These are phyloP conservation scores for Conger conger DNA, from an alignment of 2,113 vertebrate species.

Conservation along the genomic window DNA sequence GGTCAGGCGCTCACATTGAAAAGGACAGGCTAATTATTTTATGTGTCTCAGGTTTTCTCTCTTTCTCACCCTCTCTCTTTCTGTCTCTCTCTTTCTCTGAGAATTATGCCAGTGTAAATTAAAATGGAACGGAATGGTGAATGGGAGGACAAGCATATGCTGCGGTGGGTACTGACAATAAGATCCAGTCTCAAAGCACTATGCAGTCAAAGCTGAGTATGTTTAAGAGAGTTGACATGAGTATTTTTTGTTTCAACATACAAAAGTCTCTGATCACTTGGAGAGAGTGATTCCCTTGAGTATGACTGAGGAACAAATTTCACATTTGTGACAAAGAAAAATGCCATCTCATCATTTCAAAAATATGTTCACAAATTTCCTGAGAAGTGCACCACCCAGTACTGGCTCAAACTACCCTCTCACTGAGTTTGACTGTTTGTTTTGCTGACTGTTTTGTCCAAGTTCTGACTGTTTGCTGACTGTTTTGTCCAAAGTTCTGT, in stretches of 20 bases:
- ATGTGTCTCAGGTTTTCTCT: not conserved
- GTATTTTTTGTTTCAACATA: not conserved
- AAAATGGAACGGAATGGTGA: slow-evolving; percentile 6
- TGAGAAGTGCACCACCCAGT: not conserved
- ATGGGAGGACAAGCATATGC: not conserved
- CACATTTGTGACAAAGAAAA: not conserved
- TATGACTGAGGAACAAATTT: not conserved
- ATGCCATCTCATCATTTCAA: not conserved
- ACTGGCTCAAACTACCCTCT: too few species aligned
- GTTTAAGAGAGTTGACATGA: not conserved
- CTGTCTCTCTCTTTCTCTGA: not conserved
- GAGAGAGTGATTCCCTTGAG: not conserved
- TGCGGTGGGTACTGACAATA: not conserved
- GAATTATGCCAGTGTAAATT: slow-evolving; percentile 16
- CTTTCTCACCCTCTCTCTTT: not conserved
- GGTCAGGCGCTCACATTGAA: slow-evolving; percentile 6
- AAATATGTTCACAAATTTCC: not conserved
- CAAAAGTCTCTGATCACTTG: not conserved
- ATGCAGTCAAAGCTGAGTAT: not conserved
- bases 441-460: too few species aligned
- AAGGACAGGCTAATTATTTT: slow-evolving; percentile 7
- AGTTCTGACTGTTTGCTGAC: too few species aligned
- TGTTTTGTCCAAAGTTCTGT: not conserved
- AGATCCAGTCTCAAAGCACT: too few species aligned
- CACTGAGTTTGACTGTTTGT: too few species aligned